These are phyloP conservation scores for Poecile atricapillus DNA, from an alignment of 2,113 vertebrate genomes.

Conservation along the genomic window DNA sequence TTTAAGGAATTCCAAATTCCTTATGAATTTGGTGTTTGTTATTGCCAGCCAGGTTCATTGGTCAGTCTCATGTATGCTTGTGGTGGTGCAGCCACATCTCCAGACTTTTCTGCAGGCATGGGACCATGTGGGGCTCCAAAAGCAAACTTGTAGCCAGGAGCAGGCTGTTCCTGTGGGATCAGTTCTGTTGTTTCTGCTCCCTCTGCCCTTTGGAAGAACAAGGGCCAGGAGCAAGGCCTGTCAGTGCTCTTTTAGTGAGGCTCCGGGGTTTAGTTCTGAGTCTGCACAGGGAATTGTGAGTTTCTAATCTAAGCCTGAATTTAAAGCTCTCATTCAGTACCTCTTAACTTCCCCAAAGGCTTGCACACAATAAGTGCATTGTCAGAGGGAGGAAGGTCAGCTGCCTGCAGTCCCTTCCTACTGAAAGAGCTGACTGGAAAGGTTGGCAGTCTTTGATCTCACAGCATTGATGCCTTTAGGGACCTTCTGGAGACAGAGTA, in stretches of 20 bases:
- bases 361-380: background rate
- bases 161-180: background rate
- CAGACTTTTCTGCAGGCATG: background rate
- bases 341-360: background rate
- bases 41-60: background rate
- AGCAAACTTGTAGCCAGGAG: background rate
- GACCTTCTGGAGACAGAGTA: background rate
- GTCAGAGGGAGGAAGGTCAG: background rate
- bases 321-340: background rate
- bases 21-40: background rate
- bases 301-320: background rate
- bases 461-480: background rate
- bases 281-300: background rate
- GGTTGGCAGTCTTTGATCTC: background rate
- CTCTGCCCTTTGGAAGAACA: background rate
- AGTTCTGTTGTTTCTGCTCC: background rate
- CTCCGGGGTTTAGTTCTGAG: background rate
- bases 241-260: background rate
- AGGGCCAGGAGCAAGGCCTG: background rate
- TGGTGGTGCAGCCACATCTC: background rate
- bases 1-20: background rate
- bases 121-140: background rate
- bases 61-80: fast-evolving
- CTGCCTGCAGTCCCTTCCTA: background rate
- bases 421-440: background rate